Conservation (phyloP, 1,140 invertebrate species). For the Pinna nobilis region DNA sequence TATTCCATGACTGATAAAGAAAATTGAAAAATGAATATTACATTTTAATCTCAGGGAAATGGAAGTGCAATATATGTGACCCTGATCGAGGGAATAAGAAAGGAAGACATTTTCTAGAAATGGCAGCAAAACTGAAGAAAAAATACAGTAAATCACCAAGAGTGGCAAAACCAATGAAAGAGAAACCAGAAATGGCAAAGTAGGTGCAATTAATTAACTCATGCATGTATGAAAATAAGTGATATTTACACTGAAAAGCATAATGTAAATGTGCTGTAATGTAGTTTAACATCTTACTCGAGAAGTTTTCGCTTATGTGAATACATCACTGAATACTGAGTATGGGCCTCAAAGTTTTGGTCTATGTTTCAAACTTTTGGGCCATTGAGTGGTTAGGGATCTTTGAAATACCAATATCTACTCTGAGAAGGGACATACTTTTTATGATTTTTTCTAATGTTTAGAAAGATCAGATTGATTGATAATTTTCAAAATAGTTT, state of each 20-base stretch:
- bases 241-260: too few relatives aligned
- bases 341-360: too few relatives aligned
- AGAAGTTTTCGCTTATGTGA: too few relatives aligned
- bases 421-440: too few relatives aligned
- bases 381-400: background rate
- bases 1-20: background rate
- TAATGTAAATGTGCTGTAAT: too few relatives aligned
- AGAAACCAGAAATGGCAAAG: slow-evolving; percentile 48
- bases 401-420: too few relatives aligned
- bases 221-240: too few relatives aligned
- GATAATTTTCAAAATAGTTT: too few relatives aligned
- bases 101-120: slow-evolving; percentile 60
- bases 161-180: slow-evolving; percentile 37
- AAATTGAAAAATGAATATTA: background rate
- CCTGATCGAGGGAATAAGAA: slow-evolving; percentile 64
- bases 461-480: too few relatives aligned
- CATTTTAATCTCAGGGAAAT: slow-evolving; percentile 56
- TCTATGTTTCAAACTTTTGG: background rate
- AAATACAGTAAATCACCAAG: slow-evolving; percentile 50
- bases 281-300: too few relatives aligned
- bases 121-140: slow-evolving; percentile 56
- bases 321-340: too few relatives aligned
- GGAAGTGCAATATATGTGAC: slow-evolving; percentile 72
- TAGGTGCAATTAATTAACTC: slow-evolving; percentile 22
- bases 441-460: too few relatives aligned